Evolutionary conservation across 2,113 vertebrate genomes (phyloP).

Genomic region (Chelonoidis abingdonii): DNA sequence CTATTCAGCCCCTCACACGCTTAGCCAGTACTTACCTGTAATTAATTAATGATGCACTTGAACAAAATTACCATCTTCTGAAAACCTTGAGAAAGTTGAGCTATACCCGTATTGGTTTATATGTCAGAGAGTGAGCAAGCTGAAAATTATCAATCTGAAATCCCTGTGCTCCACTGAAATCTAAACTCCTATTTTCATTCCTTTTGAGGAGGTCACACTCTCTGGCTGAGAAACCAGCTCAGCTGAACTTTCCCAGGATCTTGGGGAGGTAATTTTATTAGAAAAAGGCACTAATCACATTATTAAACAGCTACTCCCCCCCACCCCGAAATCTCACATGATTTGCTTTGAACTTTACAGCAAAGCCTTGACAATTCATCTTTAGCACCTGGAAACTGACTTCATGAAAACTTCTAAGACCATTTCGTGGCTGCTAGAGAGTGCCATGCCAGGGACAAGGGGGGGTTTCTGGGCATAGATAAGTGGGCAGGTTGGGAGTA

Average conservation of each 20-base stretch:
- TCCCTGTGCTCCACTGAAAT: background rate
- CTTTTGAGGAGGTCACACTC: background rate
- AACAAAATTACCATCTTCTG: background rate
- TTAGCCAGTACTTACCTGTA: background rate
- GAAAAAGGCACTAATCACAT: background rate
- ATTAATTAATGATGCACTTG: slow-evolving; percentile 11
- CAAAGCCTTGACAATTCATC: background rate
- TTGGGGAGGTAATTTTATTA: slow-evolving; percentile 8
- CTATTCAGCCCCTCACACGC: background rate
- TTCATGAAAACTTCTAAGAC: background rate
- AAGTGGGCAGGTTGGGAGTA: background rate
- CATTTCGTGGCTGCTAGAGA: background rate
- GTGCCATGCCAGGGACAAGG: background rate
- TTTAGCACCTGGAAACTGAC: background rate
- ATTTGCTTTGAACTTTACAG: background rate
- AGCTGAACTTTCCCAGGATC: background rate
- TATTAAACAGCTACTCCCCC: background rate
- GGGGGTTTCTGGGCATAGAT: background rate
- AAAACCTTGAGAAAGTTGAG: slow-evolving; percentile 27
- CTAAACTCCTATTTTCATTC: background rate
- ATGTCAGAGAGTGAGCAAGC: background rate
- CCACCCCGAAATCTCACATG: background rate
- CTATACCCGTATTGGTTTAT: background rate
- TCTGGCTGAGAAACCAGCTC: slow-evolving; percentile 1
- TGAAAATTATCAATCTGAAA: slow-evolving; percentile 4